Evolutionary conservation across 2,888 invertebrate species (phyloP), one percentile per base, ranked within the genome.

Genomic region (Dysmachus trigonus): DNA sequence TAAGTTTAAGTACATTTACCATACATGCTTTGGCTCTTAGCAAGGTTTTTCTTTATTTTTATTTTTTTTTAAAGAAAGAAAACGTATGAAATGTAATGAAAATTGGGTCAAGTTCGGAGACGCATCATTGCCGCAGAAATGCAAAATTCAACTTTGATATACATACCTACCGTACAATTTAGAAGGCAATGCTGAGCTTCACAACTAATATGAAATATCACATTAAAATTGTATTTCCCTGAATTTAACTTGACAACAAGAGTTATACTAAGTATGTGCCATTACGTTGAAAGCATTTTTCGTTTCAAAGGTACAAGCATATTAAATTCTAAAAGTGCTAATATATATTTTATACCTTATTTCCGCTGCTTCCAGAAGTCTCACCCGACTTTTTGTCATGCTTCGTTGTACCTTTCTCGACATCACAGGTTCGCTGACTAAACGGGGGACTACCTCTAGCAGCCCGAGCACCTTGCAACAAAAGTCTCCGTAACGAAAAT

Each of bases 401-500:
- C 27, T 87, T 88, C 2, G 87, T 87, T 47, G 87, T 85, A 30
- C 88, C 89, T 76, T 88, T 88, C 86, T 89, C 89, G 27, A 88
- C 88, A 88, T 89, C 89, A 87, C 89, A 89, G 82, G 88, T 87
- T 86, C 89, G 86, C 86, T 88, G 88, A 10, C 89, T 88, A 10
- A 89, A 87, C n/a, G 88, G 88, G 62, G 89, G 88, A 86, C 89
- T 89, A 10, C 89, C 89, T 27, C 89, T 88, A 30, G 88, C 89
- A 15, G 87, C 89, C 85, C 87, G 88, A 83, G 88, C 89, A 74
- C 88, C 88, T 87, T 89, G 89, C 27, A 89, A 76, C 53, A 89
- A 38, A 13, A 89, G 86, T 31, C 89, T 88, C n/a, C 89, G 86
- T 74, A 89, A 85, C 18, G 89, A 89, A 86, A 89, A 89, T 74